A percentile compares a stretch with the other conserved stretches of the same genome.
These are phyloP conservation scores for Ictalurus furcatus DNA, from an alignment of 2,113 vertebrate species.

Conservation along the genomic window DNA sequence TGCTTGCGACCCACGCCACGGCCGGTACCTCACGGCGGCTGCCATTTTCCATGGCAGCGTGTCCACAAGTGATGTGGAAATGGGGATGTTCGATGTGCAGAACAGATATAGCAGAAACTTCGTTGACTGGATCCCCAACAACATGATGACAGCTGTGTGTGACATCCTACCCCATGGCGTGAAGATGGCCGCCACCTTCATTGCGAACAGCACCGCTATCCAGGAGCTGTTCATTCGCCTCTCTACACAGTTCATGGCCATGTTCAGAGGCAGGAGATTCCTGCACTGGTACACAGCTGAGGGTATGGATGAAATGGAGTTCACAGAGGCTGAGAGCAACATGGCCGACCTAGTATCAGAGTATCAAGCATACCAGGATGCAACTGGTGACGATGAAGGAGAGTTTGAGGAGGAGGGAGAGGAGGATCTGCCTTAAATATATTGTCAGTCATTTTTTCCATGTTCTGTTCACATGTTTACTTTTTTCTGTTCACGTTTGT, in stretches of 20 bases:
- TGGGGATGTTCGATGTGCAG: constrained; percentile 80
- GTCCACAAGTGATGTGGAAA: constrained; percentile 80
- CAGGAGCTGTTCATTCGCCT: constrained; percentile 84
- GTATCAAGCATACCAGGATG: constrained; percentile 87
- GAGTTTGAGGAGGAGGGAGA: constrained; percentile 79
- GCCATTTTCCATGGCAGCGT: constrained; percentile 79
- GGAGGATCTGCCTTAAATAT: constrained; percentile 49
- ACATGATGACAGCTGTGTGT: constrained; percentile 77
- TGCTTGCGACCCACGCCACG: constrained; percentile 78
- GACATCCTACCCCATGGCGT: constrained; percentile 80
- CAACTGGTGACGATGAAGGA: constrained; percentile 83
- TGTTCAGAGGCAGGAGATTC: constrained; percentile 84
- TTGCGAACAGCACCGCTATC: constrained; percentile 80
- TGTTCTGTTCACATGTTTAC: constrained; percentile 12
- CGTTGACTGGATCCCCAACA: constrained; percentile 83
- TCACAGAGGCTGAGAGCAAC: constrained; percentile 87
- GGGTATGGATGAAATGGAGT: constrained; percentile 89
- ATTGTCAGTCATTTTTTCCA: not conserved
- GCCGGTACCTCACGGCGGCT: constrained; percentile 79
- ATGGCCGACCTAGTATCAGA: constrained; percentile 84
- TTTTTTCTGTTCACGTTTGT: too few relatives aligned
- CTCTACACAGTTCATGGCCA: constrained; percentile 84
- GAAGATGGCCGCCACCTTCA: constrained; percentile 83
- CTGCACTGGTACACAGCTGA: constrained; percentile 78
- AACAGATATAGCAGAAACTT: constrained; percentile 85